A percentile compares a stretch with the other conserved stretches of the same genome.
Conservation (phyloP, 2,888 invertebrate species). For the Agrotis clavis region DNA sequence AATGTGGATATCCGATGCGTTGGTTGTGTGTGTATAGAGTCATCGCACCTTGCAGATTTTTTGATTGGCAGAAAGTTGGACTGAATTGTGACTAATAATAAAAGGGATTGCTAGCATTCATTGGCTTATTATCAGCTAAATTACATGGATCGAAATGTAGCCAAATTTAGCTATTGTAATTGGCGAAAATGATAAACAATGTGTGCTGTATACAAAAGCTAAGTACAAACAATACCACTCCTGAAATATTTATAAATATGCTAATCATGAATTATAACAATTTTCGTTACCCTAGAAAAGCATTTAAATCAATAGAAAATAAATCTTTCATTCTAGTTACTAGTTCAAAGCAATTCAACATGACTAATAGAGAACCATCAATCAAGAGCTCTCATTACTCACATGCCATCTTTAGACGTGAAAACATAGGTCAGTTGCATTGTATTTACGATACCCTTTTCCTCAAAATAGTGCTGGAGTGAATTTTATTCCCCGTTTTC, state of each 20-base stretch:
- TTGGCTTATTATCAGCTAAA: constrained; percentile 16
- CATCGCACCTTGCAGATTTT: constrained; percentile 20
- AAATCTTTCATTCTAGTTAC: background rate
- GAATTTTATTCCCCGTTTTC: constrained; percentile 56
- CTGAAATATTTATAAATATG: background rate
- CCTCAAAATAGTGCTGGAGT: constrained; percentile 48
- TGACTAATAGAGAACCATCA: constrained; percentile 37
- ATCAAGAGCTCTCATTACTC: constrained; percentile 46
- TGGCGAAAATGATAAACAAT: background rate
- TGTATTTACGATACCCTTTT: constrained; percentile 47
- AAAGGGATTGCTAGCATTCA: constrained; percentile 1
- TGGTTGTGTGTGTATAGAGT: constrained; percentile 23
- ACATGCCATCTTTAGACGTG: constrained; percentile 29
- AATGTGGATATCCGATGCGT: constrained; percentile 38
- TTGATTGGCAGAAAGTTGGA: constrained; percentile 21
- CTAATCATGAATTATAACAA: constrained; percentile 3
- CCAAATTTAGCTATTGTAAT: constrained; percentile 13
- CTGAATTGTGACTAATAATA: constrained; percentile 24
- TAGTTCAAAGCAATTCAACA: constrained; percentile 7
- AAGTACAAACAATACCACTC: constrained; percentile 4
- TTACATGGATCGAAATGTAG: background rate
- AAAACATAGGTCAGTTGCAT: constrained; percentile 37
- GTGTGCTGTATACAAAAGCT: background rate
- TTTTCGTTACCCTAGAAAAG: constrained; percentile 11
- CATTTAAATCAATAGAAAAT: constrained; percentile 14